Evolutionary conservation across 2,888 invertebrate species (phyloP), one percentile per base, ranked within the genome.

Genomic region (Escarpia spicata): DNA sequence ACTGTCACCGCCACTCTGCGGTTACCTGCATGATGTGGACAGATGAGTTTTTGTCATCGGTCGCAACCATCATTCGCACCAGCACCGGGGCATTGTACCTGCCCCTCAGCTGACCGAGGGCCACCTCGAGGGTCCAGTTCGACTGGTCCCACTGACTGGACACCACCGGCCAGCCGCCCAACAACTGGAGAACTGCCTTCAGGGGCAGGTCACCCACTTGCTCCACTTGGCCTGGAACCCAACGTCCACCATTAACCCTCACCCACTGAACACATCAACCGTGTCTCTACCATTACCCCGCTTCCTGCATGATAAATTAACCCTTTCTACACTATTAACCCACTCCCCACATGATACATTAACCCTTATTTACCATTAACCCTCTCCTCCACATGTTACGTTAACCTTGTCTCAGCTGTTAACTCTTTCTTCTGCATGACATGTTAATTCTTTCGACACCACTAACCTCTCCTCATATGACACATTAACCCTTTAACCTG

Each of bases 161-260:
- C 60, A 98, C 97, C 90, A 98, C 98, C 0, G 98, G 98, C 98
- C 98, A 98, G 44, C 98, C 98, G 15, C 98, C 98, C 52, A 98
- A 97, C 0, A 97, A 96, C 12, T 97, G 96, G 31, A 98, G 96
- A 0, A 96, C 97, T 92, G 97, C 96, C 92, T 97, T 97, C 91
- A 98, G 96, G 0, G 98, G 98, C 8, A 95, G 96, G 94, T 98
- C 98, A 4, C 98, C 98, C 92, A 98, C 97, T 95, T 97, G 97
- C 58, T 98, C 97, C 94, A 98, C 98, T 96, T 98, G 97, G 95
- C 97, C 98, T 98, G 96, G 19, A 96, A 93, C 31, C 10, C 60
- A 75, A 75, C n/a, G 75, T 75, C 26, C 75, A 75, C 75, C 6
- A 26, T 75, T n/a, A 75, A 37, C 37, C 37, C 37, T 37, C 37